Conservation (phyloP, 2,113 vertebrate genomes). For the Ciconia boyciana region DNA sequence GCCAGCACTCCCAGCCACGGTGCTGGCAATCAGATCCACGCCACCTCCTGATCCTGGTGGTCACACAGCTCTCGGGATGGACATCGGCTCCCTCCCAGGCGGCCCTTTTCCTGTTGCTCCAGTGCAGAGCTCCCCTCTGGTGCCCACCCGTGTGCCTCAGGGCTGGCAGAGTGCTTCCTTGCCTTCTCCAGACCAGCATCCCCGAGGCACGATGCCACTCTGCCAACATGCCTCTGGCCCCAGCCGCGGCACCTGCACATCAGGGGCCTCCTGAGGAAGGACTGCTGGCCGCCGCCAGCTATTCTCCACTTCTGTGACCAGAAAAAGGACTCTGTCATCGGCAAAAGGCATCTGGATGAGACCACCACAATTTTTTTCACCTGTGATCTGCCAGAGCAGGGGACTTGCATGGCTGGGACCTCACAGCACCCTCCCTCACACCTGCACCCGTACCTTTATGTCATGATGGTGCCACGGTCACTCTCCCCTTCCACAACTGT, state of each 20-base stretch:
- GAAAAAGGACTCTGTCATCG: background rate
- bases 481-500: background rate
- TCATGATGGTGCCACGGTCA: accelerated
- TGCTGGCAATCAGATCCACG: background rate
- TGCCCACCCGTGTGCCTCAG: accelerated
- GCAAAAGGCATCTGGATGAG: background rate
- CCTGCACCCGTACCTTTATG: accelerated
- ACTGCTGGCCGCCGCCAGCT: background rate
- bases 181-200: background rate
- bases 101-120: background rate
- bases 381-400: background rate
- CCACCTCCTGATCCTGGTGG: background rate
- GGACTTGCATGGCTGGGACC: background rate
- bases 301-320: background rate
- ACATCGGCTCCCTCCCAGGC: background rate
- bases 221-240: background rate
- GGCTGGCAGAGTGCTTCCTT: background rate
- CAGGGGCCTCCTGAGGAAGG: background rate
- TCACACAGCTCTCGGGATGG: background rate
- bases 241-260: background rate
- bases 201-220: accelerated
- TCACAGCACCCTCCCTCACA: background rate
- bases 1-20: accelerated
- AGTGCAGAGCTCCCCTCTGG: accelerated
- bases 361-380: background rate